These are phyloP conservation scores for Ceratotherium simum DNA, from an alignment of 2,113 vertebrate genomes.

Conservation along the genomic window DNA sequence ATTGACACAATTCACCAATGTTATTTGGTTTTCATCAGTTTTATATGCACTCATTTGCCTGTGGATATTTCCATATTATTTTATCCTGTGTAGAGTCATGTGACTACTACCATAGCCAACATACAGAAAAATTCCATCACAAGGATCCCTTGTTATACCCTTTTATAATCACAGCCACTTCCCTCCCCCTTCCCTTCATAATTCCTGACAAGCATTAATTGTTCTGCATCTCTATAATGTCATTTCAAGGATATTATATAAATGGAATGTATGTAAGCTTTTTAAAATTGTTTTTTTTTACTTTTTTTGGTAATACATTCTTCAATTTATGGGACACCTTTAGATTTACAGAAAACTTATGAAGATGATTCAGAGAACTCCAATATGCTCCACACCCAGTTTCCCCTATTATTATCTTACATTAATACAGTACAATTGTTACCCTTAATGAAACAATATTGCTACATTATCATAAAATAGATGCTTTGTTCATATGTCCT, in stretches of 20 bases:
- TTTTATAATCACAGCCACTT: neutral
- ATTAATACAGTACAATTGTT: neutral
- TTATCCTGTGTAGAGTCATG: neutral
- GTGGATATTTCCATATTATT: neutral
- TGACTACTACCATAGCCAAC: neutral
- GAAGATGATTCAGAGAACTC: neutral
- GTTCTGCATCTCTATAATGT: neutral
- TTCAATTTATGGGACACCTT: neutral
- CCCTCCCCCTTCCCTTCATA: neutral
- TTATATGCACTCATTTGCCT: neutral
- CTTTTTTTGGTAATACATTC: neutral
- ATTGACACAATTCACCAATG: neutral
- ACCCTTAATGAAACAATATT: neutral
- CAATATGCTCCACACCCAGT: neutral
- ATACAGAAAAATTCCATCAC: neutral
- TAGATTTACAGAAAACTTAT: neutral
- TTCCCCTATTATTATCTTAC: neutral
- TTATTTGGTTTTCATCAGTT: neutral
- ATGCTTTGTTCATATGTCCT: neutral
- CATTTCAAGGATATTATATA: neutral
- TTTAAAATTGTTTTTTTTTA: neutral
- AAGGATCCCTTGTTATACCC: fast-evolving
- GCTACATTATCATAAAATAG: neutral
- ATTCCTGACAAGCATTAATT: neutral
- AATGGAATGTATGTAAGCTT: neutral